phyloP scores from a whole-genome alignment of 2,113 vertebrate species.

The Nyctibius bracteatus region DNA sequence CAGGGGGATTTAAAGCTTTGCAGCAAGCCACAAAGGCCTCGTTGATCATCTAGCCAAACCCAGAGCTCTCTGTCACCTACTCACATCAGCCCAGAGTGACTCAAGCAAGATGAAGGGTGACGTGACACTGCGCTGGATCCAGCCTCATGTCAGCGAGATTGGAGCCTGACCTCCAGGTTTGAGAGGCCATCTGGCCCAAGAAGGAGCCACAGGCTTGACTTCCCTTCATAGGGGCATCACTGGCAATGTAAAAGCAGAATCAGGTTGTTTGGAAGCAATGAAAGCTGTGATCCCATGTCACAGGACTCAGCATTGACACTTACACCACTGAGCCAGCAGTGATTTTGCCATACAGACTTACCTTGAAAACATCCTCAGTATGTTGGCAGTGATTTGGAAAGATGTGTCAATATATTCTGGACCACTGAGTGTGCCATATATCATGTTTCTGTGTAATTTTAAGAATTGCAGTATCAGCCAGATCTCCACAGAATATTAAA shows the following conservation, averaged over 20 bases:
- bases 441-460: neutral
- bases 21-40: neutral
- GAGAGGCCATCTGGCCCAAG: neutral
- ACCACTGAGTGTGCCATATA: neutral
- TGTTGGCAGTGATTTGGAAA: neutral
- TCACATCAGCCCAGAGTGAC: neutral
- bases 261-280: neutral
- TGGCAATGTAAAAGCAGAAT: neutral
- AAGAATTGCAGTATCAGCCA: neutral
- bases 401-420: neutral
- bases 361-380: neutral
- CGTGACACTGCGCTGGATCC: neutral
- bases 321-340: neutral
- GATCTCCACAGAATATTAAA: neutral
- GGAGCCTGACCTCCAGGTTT: neutral
- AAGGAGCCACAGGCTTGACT: neutral
- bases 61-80: neutral
- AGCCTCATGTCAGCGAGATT: neutral
- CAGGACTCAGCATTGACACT: neutral
- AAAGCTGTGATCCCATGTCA: neutral
- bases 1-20: neutral
- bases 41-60: neutral
- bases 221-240: neutral
- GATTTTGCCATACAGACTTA: neutral
- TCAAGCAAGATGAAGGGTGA: neutral